Base-by-base conservation (phyloP, 2,113 vertebrate species). In the Ammospiza caudacuta region DNA sequence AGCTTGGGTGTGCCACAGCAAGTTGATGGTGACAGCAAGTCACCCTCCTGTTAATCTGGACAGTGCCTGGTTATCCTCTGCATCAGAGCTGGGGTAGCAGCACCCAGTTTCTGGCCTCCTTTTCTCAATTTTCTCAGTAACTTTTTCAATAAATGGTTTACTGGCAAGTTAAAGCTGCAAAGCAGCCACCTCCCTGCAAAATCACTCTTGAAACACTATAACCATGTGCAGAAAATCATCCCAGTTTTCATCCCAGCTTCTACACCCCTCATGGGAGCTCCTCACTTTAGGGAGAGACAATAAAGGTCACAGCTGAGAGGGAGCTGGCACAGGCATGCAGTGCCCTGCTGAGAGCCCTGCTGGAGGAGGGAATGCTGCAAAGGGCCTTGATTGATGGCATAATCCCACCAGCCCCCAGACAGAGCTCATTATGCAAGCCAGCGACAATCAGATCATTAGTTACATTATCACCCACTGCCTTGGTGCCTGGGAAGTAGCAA, bases 361-460 rank as follows among this genome's bases (percentile, higher is more conserved):
- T 2, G 44, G 11, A 29, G 59, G 57, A 58, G 33, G 43, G 43
- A 77, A 41, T 0, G 0, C 47, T 31, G 61, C 4, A 3, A 28
- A 35, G 68, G 43, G 41, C 7, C 22, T 58, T 77, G 88, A 92
- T 44, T n/a, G 93, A 92, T 94, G 83, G n/a, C 37, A 49, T 23
- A 35, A 76, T 73, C 62, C 23, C 21, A 29, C 41, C 72, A 57
- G 28, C 41, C 55, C 84, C 39, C 25, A 72, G 84, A 66, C 62
- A 66, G 1, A 5, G 70, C 77, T 69, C 63, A 24, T 95, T 96
- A 54, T 20, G 46, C 29, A 39, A 75, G 69, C 58, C 4, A 1
- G 74, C 52, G 87, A 55, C 94, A 85, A 33, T 76, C 63, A 41
- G 81, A 58, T 92, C 84, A 69, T 96, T 95, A 94, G 87, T 79